Conservation (phyloP, 2,797 vertebrate species). For the Coilia nasus region DNA sequence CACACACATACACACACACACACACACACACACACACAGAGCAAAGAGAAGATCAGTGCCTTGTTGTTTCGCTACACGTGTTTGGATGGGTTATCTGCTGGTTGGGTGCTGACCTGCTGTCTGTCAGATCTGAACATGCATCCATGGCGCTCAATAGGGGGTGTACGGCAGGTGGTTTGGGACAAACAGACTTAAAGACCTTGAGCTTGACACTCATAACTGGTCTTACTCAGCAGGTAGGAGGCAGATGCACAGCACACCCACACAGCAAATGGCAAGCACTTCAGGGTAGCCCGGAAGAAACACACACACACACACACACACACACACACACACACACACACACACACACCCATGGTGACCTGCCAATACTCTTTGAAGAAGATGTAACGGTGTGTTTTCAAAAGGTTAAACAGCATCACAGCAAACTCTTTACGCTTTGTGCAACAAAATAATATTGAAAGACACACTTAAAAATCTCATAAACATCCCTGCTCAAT, state of each 20-base stretch:
- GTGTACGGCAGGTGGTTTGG: not conserved
- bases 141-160: not conserved
- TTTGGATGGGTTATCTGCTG: no score
- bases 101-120: not conserved
- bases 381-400: not conserved
- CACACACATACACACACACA: not conserved
- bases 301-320: not conserved
- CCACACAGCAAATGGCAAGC: not conserved
- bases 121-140: not conserved
- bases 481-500: not conserved
- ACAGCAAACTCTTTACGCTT: not conserved
- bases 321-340: no score
- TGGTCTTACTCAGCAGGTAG: not conserved
- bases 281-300: not conserved
- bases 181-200: not conserved
- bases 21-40: not conserved
- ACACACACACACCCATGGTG: no score
- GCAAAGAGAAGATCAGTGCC: not conserved
- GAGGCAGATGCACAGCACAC: no score
- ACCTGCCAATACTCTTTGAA: not conserved
- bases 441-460: not conserved
- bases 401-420: not conserved
- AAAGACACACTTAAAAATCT: not conserved
- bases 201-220: not conserved
- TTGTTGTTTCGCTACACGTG: no score